phyloP scores from a whole-genome alignment of 1,140 invertebrate species.

The Philopotamus ludificatus region DNA sequence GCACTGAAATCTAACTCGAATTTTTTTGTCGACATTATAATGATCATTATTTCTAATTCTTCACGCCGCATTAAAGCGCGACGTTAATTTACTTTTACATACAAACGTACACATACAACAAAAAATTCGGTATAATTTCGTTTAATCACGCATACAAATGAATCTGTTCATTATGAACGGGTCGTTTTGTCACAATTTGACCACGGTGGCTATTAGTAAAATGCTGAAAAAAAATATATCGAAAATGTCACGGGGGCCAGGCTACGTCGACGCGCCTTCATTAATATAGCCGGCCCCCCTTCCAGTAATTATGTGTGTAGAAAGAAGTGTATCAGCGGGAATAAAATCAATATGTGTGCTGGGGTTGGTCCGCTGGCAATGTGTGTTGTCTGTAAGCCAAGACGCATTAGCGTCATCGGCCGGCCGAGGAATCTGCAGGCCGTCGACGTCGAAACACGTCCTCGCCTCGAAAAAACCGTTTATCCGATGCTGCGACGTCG shows the following conservation, averaged over 20 bases:
- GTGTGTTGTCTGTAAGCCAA: slow-evolving; percentile 26
- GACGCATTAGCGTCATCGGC: slow-evolving; percentile 21
- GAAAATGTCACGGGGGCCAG: neutral
- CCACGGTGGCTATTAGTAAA: neutral
- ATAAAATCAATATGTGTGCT: slow-evolving; percentile 40
- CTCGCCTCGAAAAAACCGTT: neutral
- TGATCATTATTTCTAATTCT: too few relatives aligned
- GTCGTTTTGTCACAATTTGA: neutral
- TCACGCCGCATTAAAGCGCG: too few relatives aligned
- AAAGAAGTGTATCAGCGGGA: slow-evolving; percentile 36
- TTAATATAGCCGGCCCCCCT: slow-evolving; percentile 39
- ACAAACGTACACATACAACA: too few relatives aligned
- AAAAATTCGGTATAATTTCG: too few relatives aligned
- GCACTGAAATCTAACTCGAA: too few relatives aligned
- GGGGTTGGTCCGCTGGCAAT: slow-evolving; percentile 16
- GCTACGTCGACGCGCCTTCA: slow-evolving; percentile 34
- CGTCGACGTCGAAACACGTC: neutral
- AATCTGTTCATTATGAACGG: neutral
- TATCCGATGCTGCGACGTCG: neutral
- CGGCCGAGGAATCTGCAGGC: too few relatives aligned
- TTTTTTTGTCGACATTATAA: too few relatives aligned
- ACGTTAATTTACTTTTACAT: too few relatives aligned
- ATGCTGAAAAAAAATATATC: slow-evolving; percentile 8
- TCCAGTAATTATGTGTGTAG: slow-evolving; percentile 41
- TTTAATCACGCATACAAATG: neutral